These are phyloP conservation scores for Drosophila formosana DNA, from an alignment of 2,888 invertebrate genomes.

Conservation along the genomic window DNA sequence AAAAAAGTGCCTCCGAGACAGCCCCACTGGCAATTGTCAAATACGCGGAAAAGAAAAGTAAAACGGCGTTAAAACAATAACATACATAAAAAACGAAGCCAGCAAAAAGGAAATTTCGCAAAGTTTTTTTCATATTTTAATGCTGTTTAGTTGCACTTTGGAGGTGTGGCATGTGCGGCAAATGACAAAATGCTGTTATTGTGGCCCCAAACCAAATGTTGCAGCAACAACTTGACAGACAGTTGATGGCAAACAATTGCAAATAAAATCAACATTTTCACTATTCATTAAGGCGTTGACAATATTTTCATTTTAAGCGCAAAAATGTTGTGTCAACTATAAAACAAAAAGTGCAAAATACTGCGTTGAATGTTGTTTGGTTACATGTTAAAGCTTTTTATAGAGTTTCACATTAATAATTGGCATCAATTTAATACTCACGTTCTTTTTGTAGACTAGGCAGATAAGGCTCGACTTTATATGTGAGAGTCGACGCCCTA, in stretches of 20 bases:
- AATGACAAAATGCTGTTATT: constrained; percentile 22
- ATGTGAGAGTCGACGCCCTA: no score
- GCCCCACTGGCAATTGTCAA: constrained; percentile 27
- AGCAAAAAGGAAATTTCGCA: constrained; percentile 23
- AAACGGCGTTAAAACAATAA: constrained; percentile 13
- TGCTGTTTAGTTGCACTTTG: neutral
- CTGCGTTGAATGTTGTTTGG: no score
- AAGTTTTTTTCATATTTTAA: neutral
- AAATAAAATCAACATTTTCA: constrained; percentile 4
- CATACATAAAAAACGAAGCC: neutral
- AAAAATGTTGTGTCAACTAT: neutral
- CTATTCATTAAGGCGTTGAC: neutral
- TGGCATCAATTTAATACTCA: no score
- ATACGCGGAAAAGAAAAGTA: constrained; percentile 6
- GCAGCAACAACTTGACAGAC: constrained; percentile 5
- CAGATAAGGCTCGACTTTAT: no score
- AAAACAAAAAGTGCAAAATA: neutral
- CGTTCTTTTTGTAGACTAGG: no score
- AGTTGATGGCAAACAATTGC: neutral
- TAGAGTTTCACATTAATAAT: no score
- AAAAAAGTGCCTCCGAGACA: constrained; percentile 14
- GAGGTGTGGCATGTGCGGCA: constrained; percentile 8
- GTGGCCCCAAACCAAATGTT: constrained; percentile 3
- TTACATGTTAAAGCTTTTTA: no score
- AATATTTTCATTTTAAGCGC: neutral